Base-by-base conservation (phyloP, 2,797 vertebrate species). In the Gorsachius magnificus region DNA sequence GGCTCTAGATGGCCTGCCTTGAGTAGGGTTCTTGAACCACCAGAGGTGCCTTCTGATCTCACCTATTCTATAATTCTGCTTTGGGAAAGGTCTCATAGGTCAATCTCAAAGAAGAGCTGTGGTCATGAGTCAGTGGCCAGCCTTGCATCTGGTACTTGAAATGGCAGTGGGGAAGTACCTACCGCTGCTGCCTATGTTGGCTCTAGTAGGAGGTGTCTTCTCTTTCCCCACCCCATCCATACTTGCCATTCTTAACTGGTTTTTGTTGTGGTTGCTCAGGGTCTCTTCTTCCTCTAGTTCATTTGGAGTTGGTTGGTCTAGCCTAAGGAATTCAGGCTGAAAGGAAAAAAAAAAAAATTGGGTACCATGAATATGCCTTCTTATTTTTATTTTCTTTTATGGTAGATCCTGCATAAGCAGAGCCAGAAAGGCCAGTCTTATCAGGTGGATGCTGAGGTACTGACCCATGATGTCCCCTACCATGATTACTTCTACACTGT, bases 401-500 rank as follows among this genome's bases (percentile, higher is more conserved):
- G 86, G 45, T 97, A 99, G 99, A 98, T 97, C 13, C 89, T 99
- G 91, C 98, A 98, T 98, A 99, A 99, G 96, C 99, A 99, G 75
- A 99, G 98, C 89, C 98, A 98, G 93, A 99, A 99, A 35, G 98
- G 98, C 61, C 99, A 98, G 8, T 98, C 98, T 93, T 99, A 99
- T 72, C 91, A 98, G 46, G 97, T 99, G 78, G 99, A 99, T 74
- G 92, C 99, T 0, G 99, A 99, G 94, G 98, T 99, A 18, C 98
- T 98, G 97, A 99, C 99, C 6, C 99, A 99, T 5, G 99, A 99
- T 5, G 99, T 99, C 43, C 99, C 99, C 25, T 99, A 99, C 90
- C 99, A 99, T 0, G 99, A 99, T 89, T 99, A 99, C 97, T 99
- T 99, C 98, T 99, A 99, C 97, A 99, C 99, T 31, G 97, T 99